Conservation (phyloP, 2,113 vertebrate species). For the Pangasianodon hypophthalmus region DNA sequence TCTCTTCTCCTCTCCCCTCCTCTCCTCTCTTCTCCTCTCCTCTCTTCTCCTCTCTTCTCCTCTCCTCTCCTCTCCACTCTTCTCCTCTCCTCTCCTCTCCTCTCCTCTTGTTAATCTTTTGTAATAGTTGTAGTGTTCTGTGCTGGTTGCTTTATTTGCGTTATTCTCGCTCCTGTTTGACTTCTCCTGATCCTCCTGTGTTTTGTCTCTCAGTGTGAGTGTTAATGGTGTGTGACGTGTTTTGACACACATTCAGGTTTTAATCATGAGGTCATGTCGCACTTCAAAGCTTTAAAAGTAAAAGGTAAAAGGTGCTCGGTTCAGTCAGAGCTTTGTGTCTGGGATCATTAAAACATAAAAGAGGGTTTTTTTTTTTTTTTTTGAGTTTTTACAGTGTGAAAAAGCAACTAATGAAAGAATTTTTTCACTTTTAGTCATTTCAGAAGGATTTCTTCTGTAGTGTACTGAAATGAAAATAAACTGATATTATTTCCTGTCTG, state of each 20-base stretch:
- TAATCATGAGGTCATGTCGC: background rate
- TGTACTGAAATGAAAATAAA: background rate
- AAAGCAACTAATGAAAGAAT: background rate
- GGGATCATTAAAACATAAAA: slow-evolving; percentile 10
- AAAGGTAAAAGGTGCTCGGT: background rate
- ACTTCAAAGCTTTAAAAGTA: background rate
- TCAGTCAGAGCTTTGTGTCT: background rate
- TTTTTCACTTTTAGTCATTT: background rate
- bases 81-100: slow-evolving; percentile 12
- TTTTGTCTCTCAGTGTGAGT: background rate
- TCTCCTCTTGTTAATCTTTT: background rate
- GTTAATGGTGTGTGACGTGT: slow-evolving; percentile 2
- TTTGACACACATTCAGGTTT: background rate
- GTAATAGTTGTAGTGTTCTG: background rate
- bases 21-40: background rate
- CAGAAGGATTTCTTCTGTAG: background rate
- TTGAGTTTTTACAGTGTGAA: background rate
- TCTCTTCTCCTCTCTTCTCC: slow-evolving; percentile 34
- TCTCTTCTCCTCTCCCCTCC: background rate
- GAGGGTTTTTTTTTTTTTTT: too few species aligned
- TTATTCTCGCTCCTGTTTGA: background rate
- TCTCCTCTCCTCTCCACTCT: background rate
- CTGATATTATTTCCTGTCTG: background rate
- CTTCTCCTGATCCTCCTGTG: background rate
- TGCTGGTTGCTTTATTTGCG: background rate